These are phyloP conservation scores for Rhagonycha lutea DNA, from an alignment of 2,888 invertebrate genomes.

Conservation along the genomic window DNA sequence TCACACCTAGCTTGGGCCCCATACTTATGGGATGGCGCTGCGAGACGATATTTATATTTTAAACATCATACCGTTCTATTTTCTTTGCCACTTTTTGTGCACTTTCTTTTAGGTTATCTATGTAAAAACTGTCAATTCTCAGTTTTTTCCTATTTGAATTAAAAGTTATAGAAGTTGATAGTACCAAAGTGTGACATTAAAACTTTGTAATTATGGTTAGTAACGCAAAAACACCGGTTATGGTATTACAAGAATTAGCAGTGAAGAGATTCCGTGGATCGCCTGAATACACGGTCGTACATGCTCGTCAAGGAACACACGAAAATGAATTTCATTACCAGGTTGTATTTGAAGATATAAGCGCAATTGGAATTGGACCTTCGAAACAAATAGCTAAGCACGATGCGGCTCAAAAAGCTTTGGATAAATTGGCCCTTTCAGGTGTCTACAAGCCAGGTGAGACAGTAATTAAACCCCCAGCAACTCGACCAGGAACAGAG, in stretches of 20 bases:
- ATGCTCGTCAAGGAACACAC: constrained; percentile 45
- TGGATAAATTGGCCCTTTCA: constrained; percentile 51
- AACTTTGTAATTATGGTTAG: constrained; percentile 10
- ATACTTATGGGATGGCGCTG: no score
- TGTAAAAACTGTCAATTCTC: not conserved
- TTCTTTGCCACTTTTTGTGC: not conserved
- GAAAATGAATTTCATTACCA: constrained; percentile 58
- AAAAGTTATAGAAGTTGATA: not conserved
- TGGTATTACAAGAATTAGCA: constrained; percentile 69
- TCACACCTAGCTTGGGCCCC: no score
- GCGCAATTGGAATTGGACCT: constrained; percentile 44
- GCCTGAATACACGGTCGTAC: constrained; percentile 56
- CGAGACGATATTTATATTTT: no score
- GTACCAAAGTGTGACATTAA: not conserved
- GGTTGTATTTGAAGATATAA: constrained; percentile 50
- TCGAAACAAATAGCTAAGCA: constrained; percentile 67
- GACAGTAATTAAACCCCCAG: constrained; percentile 38
- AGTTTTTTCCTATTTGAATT: not conserved
- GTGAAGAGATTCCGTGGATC: constrained; percentile 58
- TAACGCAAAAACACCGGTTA: constrained; percentile 65
- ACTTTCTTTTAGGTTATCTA: not conserved
- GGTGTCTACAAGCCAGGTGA: constrained; percentile 44
- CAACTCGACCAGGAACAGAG: constrained; percentile 33
- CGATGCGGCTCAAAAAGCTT: constrained; percentile 59
- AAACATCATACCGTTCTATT: no score